Evolutionary conservation across 1,140 invertebrate genomes (phyloP), one percentile per base, ranked within the genome.

Genomic region (Drosophila eugracilis): DNA sequence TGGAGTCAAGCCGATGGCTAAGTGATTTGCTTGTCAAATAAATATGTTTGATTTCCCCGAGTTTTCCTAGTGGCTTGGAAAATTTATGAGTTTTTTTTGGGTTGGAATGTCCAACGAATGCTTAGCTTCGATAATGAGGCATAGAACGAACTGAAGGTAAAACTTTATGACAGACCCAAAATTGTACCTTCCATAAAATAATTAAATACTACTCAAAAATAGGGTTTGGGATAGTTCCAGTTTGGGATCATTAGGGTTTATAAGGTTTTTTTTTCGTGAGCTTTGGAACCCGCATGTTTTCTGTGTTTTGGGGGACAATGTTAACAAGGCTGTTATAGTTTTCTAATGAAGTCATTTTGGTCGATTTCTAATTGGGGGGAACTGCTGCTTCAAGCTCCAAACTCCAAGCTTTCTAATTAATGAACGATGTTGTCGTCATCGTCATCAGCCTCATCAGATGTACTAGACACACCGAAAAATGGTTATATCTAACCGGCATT

Each of bases 251-350:
- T 84, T 84, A 71, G 52, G 58, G 15, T 44, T 44, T 19, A 10
- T 49, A 34, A 17, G 28, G 22, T 30, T 21, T 62, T 37, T 30
- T 30, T 21, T 62, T 37, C 53, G 34, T 39, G 41, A 37, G 36
- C 9, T 37, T 4, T 59, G 63, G 44, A 73, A 58, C 76, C 78
- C 78, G 67, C 67, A 73, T 77, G 71, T 67, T 34, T 47, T n/a
- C n/a, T n/a, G n/a, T n/a, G n/a, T n/a, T n/a, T n/a, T n/a, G n/a
- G 41, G 62, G 75, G 77, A 86, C 52, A 74, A 84, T 65, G 63
- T 85, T 85, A 85, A 85, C 81, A 85, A 81, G 81, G 67, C 58
- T 86, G 81, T 85, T 85, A 85, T 85, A 86, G 81, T 85, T 85
- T 85, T 86, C 81, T 85, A 85, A 85, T 85, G 81, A 85, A 85